Percentiles rank a stretch among this genome's conserved stretches.
Conservation (phyloP, 2,113 vertebrate species). For the Alligator sinensis region DNA sequence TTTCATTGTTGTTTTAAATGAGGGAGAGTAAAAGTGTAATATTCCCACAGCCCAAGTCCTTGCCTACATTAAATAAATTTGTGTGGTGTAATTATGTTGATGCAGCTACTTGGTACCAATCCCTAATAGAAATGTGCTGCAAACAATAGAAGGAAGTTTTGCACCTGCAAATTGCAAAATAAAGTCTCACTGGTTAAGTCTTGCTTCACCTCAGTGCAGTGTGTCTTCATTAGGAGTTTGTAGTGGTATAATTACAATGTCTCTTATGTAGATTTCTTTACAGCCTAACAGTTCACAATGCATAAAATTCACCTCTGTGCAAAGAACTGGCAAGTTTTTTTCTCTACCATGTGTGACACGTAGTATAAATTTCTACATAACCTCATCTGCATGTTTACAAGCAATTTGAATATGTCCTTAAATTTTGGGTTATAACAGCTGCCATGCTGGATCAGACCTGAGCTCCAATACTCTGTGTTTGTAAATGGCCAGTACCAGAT, state of each 20-base stretch:
- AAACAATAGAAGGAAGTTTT: not conserved
- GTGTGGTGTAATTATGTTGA: not conserved
- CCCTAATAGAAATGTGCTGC: not conserved
- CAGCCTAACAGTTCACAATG: not conserved
- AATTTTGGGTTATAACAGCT: not conserved
- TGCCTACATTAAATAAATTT: not conserved
- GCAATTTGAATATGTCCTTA: not conserved
- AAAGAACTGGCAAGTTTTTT: not conserved
- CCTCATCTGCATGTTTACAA: not conserved
- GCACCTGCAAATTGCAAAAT: not conserved
- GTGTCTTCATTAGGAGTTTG: not conserved
- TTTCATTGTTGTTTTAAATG: not conserved
- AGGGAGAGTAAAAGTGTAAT: not conserved
- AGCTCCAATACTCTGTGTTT: not conserved
- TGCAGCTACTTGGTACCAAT: not conserved
- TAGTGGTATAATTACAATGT: rapidly evolving
- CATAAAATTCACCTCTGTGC: rapidly evolving
- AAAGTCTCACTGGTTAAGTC: not conserved
- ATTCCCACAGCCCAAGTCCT: not conserved
- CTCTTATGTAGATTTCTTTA: not conserved
- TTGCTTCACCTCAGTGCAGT: not conserved
- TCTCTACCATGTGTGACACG: not conserved
- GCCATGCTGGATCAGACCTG: not conserved
- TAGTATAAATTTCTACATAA: not conserved
- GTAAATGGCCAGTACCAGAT: not conserved